phyloP scores from a whole-genome alignment of 2,888 invertebrate genomes.

The Candidula unifasciata region DNA sequence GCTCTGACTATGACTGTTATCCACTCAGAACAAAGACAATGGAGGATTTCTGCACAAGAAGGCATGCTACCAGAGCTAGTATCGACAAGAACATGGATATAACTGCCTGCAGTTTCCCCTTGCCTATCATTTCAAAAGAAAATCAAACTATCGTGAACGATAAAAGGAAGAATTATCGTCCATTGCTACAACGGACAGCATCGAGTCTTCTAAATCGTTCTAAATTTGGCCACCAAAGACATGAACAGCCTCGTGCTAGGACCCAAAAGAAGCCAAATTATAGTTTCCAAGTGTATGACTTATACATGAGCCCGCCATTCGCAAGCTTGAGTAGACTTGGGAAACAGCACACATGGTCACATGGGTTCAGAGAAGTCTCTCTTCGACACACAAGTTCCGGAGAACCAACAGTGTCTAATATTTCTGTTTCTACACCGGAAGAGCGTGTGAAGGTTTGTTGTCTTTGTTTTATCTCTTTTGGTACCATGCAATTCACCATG shows the following conservation, averaged over 20 bases:
- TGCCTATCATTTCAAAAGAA: not conserved
- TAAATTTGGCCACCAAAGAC: not conserved
- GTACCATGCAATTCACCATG: no score
- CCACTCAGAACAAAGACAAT: no score
- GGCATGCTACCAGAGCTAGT: no score
- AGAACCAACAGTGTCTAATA: not conserved
- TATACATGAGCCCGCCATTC: not conserved
- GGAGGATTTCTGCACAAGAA: no score
- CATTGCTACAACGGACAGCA: not conserved
- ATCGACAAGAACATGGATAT: not conserved
- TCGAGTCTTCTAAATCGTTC: not conserved
- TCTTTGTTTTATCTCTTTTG: no score
- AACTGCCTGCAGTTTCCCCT: not conserved
- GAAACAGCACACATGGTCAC: not conserved
- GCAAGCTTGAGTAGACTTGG: not conserved
- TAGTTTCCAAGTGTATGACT: not conserved
- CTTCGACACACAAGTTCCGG: not conserved
- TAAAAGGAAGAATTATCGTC: not conserved
- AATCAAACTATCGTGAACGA: not conserved
- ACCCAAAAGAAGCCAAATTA: not conserved
- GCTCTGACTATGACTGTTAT: no score
- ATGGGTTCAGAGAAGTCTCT: not conserved
- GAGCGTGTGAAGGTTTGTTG: slow-evolving; percentile 21
- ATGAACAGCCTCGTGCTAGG: not conserved
- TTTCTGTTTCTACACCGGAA: not conserved